These are phyloP conservation scores for Centropristis striata DNA, from an alignment of 2,113 vertebrate genomes.

Conservation along the genomic window DNA sequence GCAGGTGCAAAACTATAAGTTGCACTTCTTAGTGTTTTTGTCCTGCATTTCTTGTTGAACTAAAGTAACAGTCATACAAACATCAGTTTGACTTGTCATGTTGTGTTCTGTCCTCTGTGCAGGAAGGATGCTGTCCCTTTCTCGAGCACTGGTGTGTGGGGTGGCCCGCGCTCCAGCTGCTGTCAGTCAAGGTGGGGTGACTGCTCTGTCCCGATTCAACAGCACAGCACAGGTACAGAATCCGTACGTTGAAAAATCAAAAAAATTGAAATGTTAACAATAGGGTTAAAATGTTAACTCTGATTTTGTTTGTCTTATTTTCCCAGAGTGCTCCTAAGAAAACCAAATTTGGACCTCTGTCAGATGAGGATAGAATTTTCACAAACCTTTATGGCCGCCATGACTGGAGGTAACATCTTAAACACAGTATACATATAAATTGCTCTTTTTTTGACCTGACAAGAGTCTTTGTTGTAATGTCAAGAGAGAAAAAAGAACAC, in stretches of 20 bases:
- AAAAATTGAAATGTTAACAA: not conserved
- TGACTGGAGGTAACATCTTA: slow-evolving; percentile 91
- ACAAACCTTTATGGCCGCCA: slow-evolving; percentile 97
- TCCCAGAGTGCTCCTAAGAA: slow-evolving; percentile 87
- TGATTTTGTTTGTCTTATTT: slow-evolving; percentile 7
- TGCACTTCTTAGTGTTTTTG: not conserved
- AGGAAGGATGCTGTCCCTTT: slow-evolving; percentile 82
- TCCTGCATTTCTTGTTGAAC: not conserved
- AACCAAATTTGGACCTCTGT: slow-evolving; percentile 94
- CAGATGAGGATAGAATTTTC: slow-evolving; percentile 96
- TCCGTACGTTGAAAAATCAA: too few relatives aligned
- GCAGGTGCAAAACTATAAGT: not conserved
- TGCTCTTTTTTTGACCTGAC: not conserved
- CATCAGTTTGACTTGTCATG: not conserved
- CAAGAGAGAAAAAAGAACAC: not conserved
- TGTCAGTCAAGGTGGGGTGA: slow-evolving; percentile 65
- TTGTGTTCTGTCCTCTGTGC: not conserved
- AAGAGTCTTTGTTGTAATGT: not conserved
- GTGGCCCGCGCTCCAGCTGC: slow-evolving; percentile 71
- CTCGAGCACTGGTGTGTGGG: slow-evolving; percentile 68
- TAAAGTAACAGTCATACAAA: not conserved
- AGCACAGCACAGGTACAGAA: slow-evolving; percentile 84
- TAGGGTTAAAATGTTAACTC: not conserved
- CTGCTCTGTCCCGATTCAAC: slow-evolving; percentile 75
- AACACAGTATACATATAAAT: not conserved